Base-by-base conservation (phyloP, 2,113 vertebrate genomes). In the Ptilorrhoa leucosticta region DNA sequence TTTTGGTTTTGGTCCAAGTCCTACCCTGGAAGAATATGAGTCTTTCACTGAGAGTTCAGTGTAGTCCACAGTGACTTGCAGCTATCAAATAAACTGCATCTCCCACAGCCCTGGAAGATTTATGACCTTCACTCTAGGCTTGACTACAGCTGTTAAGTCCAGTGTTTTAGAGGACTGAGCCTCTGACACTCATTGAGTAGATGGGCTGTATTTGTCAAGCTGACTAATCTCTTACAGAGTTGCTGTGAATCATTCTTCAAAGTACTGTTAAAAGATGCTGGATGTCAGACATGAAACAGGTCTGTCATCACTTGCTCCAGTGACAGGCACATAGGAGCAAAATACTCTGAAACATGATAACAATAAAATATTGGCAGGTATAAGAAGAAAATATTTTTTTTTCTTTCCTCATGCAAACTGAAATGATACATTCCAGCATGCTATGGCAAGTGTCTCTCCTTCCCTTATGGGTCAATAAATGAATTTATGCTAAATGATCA, bases 201-300 rank as follows among this genome's bases (percentile, higher is more conserved):
- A 87, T 60, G 35, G 76, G 64, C 51, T 90, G 27, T 68, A 57
- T 94, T 93, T 93, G 56, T 83, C 80, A 93, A 73, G 28, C 50
- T 94, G 85, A 90, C 51, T 81, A 75, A 94, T 88, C 69, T 84
- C 24, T 5, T 61, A 24, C 3, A 47, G 31, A 42, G 60, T 28
- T 81, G 85, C 60, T 57, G 76, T 73, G 90, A 95, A 64, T 61
- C 72, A 61, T 89, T 94, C 85, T 93, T 93, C 91, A 93, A 78
- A 83, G 37, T 22, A 51, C 40, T 51, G 39, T 86, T 94, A 80
- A 83, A 89, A 90, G 57, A 79, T 63, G 77, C 31, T 60, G 70
- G 39, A 47, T 90, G 44, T 83, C 87, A 95, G 65, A 81, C 1
- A 4, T 65, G 44, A 77, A 94, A 83, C 33, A 66, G 30, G 28